Evolutionary conservation across 1,140 invertebrate species (phyloP).

Genomic region (Charaxes varanes): DNA sequence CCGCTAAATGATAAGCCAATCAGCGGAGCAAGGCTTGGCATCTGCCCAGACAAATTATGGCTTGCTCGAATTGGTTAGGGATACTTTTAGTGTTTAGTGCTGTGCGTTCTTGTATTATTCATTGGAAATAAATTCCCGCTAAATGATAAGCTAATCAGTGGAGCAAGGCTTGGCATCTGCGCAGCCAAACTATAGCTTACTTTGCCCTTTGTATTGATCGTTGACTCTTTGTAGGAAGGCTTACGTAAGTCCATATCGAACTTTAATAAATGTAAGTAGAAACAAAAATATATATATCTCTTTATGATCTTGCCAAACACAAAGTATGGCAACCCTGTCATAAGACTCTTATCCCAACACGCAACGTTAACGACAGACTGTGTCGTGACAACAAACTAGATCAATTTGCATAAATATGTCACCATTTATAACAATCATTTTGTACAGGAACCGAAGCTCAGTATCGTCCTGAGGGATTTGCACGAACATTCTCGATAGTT

Average conservation of each 20-base stretch:
- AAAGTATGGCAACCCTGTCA: constrained; percentile 7
- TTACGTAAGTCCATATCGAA: too few relatives aligned
- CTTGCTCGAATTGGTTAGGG: too few relatives aligned
- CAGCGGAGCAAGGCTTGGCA: constrained; percentile 25
- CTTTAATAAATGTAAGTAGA: too few relatives aligned
- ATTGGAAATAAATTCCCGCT: constrained; percentile 18
- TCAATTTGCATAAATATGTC: constrained; percentile 18
- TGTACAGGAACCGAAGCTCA: constrained; percentile 5
- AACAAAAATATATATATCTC: too few relatives aligned
- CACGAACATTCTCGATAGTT: too few relatives aligned
- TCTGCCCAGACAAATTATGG: too few relatives aligned
- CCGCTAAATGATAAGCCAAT: constrained; percentile 62
- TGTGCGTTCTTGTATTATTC: constrained; percentile 28
- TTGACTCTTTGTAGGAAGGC: too few relatives aligned
- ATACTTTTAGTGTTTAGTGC: too few relatives aligned
- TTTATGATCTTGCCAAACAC: too few relatives aligned
- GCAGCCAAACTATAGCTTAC: too few relatives aligned
- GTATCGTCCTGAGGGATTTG: too few relatives aligned
- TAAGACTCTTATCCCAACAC: constrained; percentile 6
- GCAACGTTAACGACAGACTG: constrained; percentile 9
- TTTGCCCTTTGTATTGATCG: too few relatives aligned
- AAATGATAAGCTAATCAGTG: constrained; percentile 63
- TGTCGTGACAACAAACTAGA: constrained; percentile 20
- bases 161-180: constrained; percentile 8
- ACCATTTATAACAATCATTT: constrained; percentile 10